Evolutionary conservation across 64 coral and sea anemone genomes (phyloP).

Genomic region (Pocillopora verrucosa): DNA sequence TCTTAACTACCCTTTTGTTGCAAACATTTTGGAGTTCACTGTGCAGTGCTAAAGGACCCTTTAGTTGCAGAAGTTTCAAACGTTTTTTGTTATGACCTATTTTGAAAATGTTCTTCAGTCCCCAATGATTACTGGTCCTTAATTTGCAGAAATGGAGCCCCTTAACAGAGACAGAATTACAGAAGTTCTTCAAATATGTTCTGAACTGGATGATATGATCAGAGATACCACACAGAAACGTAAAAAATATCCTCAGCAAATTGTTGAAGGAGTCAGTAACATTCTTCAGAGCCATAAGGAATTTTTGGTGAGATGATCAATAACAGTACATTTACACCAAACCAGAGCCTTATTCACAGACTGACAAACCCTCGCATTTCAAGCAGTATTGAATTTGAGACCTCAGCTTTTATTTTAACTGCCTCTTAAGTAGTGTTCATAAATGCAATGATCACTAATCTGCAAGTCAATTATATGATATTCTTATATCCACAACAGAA

Average conservation of each 20-base stretch:
- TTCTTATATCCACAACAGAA: too few species aligned
- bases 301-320: conserved; percentile 37
- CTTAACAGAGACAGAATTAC: conserved; percentile 55
- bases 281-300: conserved; percentile 31
- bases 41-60: too few species aligned
- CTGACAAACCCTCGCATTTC: background rate
- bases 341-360: background rate
- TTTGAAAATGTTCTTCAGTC: too few species aligned
- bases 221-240: conserved; percentile 74
- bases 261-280: conserved; percentile 46
- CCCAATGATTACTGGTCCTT: background rate
- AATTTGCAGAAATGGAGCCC: conserved; percentile 42
- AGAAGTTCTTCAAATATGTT: conserved; percentile 78
- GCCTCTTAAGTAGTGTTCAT: background rate
- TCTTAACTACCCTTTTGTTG: too few species aligned
- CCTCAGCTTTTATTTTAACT: background rate
- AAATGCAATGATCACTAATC: too few species aligned
- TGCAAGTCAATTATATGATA: too few species aligned
- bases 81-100: too few species aligned
- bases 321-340: background rate
- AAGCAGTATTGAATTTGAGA: too few species aligned
- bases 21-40: too few species aligned
- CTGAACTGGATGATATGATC: conserved; percentile 70
- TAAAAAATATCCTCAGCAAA: conserved; percentile 76
- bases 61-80: too few species aligned